phyloP scores from a whole-genome alignment of 2,113 vertebrate species.

The Muscicapa adusta region DNA sequence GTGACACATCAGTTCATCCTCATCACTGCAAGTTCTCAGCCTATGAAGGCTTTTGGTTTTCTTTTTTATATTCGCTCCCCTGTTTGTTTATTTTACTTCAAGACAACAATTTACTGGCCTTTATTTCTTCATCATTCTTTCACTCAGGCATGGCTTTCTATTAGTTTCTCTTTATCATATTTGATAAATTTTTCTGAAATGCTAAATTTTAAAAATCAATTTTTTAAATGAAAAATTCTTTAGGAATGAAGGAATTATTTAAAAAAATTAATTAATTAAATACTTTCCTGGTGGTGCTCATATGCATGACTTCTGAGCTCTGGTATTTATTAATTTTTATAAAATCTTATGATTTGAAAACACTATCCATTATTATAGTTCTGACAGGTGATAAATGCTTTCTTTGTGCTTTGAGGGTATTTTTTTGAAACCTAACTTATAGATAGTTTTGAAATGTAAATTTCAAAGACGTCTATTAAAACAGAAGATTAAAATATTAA shows the following conservation, averaged over 20 bases:
- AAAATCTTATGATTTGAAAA: not conserved
- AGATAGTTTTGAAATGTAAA: not conserved
- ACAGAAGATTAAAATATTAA: not conserved
- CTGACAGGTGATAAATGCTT: not conserved
- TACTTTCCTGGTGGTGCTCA: not conserved
- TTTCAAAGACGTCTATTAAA: not conserved
- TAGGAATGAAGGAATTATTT: not conserved
- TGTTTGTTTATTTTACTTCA: not conserved
- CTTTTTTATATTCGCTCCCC: not conserved
- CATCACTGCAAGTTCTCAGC: not conserved
- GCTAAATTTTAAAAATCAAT: fast-evolving
- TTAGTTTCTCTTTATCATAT: not conserved
- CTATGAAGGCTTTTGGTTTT: not conserved
- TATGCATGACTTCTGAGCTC: not conserved
- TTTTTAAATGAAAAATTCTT: not conserved
- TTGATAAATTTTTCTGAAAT: not conserved
- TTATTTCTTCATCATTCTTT: not conserved
- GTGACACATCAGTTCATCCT: not conserved
- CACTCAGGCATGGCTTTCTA: not conserved
- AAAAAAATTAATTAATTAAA: not conserved
- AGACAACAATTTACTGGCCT: fast-evolving
- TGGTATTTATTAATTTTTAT: not conserved
- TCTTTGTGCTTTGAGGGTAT: not conserved
- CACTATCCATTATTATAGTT: not conserved
- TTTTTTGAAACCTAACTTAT: not conserved